phyloP scores from a whole-genome alignment of 2,113 vertebrate genomes.

The Cottus gobio region DNA sequence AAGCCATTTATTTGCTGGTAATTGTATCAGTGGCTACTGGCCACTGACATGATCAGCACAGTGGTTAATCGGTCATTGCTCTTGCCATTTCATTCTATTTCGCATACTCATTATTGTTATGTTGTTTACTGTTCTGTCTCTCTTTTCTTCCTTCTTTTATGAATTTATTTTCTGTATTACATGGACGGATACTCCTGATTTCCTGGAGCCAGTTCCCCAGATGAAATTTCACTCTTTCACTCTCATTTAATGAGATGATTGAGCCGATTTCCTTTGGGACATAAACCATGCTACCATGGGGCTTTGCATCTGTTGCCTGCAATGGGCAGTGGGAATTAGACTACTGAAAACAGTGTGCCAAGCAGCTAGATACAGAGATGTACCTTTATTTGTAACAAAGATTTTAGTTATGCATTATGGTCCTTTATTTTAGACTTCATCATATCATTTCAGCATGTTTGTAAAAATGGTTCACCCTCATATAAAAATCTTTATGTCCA shows the following conservation, averaged over 20 bases:
- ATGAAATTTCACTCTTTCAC: constrained; percentile 35
- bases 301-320: constrained; percentile 40
- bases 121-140: not conserved
- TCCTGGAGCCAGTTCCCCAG: constrained; percentile 2
- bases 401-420: not conserved
- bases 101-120: not conserved
- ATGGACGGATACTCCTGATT: not conserved
- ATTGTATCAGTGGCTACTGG: constrained; percentile 10
- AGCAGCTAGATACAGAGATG: constrained; percentile 9
- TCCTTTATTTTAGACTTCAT: not conserved
- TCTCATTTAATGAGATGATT: constrained; percentile 45
- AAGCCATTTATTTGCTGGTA: constrained; percentile 9
- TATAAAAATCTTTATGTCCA: no score
- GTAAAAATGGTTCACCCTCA: not conserved
- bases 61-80: not conserved
- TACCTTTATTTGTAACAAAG: not conserved
- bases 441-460: not conserved
- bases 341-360: not conserved
- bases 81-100: not conserved
- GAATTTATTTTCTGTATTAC: not conserved
- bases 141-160: not conserved
- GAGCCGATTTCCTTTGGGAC: constrained; percentile 25
- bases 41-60: not conserved
- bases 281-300: constrained; percentile 37
- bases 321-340: constrained; percentile 11